phyloP scores from a whole-genome alignment of 2,797 vertebrate species.

The Mionectes olivaceus region DNA sequence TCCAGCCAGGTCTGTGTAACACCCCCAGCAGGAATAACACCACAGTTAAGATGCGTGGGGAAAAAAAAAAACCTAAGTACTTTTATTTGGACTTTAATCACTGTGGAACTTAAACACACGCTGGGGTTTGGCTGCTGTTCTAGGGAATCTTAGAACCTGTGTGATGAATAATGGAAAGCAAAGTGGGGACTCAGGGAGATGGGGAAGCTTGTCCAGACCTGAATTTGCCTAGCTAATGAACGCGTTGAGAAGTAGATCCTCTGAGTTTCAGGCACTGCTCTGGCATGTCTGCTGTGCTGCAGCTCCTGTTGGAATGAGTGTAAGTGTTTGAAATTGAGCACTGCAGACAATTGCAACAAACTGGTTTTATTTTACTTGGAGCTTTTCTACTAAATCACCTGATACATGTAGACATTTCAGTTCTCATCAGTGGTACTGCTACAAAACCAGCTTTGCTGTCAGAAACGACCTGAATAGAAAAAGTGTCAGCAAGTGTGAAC shows the following conservation, averaged over 20 bases:
- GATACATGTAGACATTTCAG: background rate
- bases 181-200: rapidly evolving
- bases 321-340: background rate
- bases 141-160: background rate
- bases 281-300: background rate
- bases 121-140: background rate
- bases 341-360: background rate
- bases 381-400: background rate
- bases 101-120: background rate
- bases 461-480: background rate
- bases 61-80: background rate
- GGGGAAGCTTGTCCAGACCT: background rate
- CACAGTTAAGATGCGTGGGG: background rate
- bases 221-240: background rate
- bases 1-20: background rate
- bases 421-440: background rate
- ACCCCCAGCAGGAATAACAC: background rate
- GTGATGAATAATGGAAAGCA: background rate
- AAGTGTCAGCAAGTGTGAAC: background rate
- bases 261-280: background rate
- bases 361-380: background rate
- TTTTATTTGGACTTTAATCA: background rate
- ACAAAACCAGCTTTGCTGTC: background rate
- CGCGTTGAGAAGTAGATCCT: background rate
- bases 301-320: background rate